Evolutionary conservation across 2,113 vertebrate species (phyloP).

Genomic region (Eleginops maclovinus): DNA sequence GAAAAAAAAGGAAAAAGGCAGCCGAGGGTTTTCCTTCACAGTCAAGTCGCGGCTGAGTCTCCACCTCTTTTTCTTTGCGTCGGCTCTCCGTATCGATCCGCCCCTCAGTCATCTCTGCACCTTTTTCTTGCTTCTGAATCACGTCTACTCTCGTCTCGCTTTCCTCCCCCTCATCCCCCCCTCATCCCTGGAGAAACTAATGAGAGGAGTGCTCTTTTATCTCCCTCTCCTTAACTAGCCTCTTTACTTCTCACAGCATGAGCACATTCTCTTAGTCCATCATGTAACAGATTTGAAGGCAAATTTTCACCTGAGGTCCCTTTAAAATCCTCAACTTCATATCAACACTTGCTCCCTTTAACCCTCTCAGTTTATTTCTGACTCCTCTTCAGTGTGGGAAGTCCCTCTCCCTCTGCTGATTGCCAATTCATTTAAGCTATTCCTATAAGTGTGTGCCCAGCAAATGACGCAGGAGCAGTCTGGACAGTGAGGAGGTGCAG

Average conservation of each 20-base stretch:
- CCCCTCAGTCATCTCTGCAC: constrained; percentile 52
- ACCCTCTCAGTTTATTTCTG: not conserved
- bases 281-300: too few species aligned
- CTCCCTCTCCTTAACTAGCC: constrained; percentile 15
- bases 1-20: constrained; percentile 18
- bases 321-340: not conserved
- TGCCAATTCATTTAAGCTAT: constrained; percentile 52
- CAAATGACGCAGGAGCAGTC: constrained; percentile 50
- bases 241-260: too few species aligned
- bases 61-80: constrained; percentile 55
- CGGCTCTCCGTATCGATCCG: constrained; percentile 59
- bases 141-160: not conserved
- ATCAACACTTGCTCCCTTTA: not conserved
- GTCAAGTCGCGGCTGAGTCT: constrained; percentile 49
- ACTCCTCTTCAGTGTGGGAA: constrained; percentile 9
- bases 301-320: too few species aligned
- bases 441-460: constrained; percentile 51
- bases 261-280: too few species aligned
- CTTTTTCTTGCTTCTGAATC: constrained; percentile 39
- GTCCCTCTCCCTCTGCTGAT: constrained; percentile 9
- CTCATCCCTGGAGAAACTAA: not conserved
- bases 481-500: constrained; percentile 46
- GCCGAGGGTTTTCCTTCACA: constrained; percentile 67
- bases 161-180: not conserved
- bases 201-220: constrained; percentile 27